Conservation (phyloP, 2,888 invertebrate species). For the Apodemia mormo region DNA sequence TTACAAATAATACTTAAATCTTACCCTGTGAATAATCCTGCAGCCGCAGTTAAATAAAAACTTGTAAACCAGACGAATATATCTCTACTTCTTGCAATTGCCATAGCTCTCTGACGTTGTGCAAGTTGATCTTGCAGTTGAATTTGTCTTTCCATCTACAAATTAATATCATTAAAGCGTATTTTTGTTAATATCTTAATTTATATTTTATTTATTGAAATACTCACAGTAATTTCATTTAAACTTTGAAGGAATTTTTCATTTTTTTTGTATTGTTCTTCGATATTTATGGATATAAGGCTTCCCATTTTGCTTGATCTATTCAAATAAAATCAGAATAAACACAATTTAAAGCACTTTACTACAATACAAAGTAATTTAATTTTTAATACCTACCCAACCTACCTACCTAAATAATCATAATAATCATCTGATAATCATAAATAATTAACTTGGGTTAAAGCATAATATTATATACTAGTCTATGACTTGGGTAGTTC, state of each 20-base stretch:
- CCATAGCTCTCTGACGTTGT: slow-evolving; percentile 86
- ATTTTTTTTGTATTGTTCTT: slow-evolving; percentile 85
- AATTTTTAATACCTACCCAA: no score
- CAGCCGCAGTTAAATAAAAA: slow-evolving; percentile 83
- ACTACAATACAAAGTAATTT: no score
- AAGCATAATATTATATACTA: no score
- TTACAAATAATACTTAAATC: slow-evolving; percentile 15
- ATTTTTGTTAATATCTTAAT: not conserved
- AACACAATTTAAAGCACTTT: no score
- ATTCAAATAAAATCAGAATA: not conserved
- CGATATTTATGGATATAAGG: slow-evolving; percentile 81
- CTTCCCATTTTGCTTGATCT: slow-evolving; percentile 36
- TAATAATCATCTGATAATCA: no score
- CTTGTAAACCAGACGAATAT: slow-evolving; percentile 87
- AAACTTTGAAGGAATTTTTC: slow-evolving; percentile 86
- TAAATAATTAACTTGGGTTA: no score
- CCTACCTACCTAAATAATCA: no score
- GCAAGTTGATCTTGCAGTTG: slow-evolving; percentile 91
- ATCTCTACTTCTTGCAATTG: slow-evolving; percentile 87
- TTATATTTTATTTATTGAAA: not conserved
- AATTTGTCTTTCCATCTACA: slow-evolving; percentile 89
- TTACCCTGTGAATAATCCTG: slow-evolving; percentile 78
- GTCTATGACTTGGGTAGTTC: no score
- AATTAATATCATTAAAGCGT: slow-evolving; percentile 23
- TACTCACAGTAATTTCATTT: slow-evolving; percentile 83